Conservation (phyloP, 2,113 vertebrate genomes). For the Manacus vitellinus region DNA sequence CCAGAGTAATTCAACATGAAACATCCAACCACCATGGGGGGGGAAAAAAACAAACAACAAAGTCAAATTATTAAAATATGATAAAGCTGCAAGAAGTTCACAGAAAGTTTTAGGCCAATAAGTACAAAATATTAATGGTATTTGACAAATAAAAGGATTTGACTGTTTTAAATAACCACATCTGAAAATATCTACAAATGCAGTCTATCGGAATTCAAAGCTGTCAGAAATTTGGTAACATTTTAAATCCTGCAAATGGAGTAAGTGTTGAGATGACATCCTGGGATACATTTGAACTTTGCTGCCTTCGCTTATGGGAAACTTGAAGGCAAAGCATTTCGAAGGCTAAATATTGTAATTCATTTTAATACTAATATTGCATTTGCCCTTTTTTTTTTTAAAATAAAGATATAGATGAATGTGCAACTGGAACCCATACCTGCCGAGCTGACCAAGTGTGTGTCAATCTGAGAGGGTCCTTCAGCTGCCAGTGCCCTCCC, state of each 20-base stretch:
- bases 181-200: not conserved
- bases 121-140: not conserved
- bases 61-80: not conserved
- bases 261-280: not conserved
- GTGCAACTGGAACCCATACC: conserved; percentile 82
- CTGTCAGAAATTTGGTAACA: not conserved
- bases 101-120: not conserved
- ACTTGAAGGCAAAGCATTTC: not conserved
- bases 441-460: conserved; percentile 89
- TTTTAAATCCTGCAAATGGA: not conserved
- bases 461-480: conserved; percentile 91
- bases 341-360: not conserved
- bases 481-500: conserved; percentile 84
- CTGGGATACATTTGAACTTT: not conserved
- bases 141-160: not conserved
- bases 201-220: not conserved
- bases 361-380: not conserved
- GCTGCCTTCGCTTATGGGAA: not conserved
- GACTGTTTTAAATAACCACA: not conserved
- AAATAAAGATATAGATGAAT: conserved; percentile 90
- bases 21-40: not conserved
- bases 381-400: not conserved
- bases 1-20: conserved; percentile 10
- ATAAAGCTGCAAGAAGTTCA: not conserved
- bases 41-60: not conserved